Percentiles rank a stretch among this genome's conserved stretches.
Evolutionary conservation across 1,140 invertebrate genomes (phyloP).

Genomic region (Orchestia grillus): DNA sequence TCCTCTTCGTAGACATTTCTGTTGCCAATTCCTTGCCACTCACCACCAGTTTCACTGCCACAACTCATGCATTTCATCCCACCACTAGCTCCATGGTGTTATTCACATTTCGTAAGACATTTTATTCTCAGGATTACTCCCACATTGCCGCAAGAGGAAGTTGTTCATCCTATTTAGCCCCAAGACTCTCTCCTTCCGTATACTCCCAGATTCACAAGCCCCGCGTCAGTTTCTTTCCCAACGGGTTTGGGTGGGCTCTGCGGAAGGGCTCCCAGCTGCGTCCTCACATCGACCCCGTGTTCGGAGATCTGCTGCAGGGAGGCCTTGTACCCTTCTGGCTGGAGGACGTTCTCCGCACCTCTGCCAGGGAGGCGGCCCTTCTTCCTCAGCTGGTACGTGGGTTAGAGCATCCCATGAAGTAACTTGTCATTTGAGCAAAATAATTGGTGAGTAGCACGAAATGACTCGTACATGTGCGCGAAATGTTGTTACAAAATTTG

Average conservation of each 20-base stretch:
- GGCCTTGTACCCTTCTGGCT: not conserved
- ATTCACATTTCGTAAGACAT: too few species aligned
- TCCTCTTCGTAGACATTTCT: not conserved
- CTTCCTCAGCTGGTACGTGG: not conserved
- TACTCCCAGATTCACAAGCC: slow-evolving; percentile 3
- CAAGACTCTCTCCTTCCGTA: too few species aligned
- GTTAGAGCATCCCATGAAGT: not conserved
- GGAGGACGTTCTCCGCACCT: not conserved
- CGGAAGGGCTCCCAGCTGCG: slow-evolving; percentile 15
- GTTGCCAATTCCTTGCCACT: not conserved
- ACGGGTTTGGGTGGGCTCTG: slow-evolving; percentile 22
- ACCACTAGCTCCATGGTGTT: too few species aligned
- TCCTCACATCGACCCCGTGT: slow-evolving; percentile 9
- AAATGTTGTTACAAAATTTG: too few species aligned
- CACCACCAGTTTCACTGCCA: too few species aligned
- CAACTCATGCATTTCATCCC: too few species aligned
- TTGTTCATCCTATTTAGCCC: too few species aligned
- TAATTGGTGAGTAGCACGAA: too few species aligned
- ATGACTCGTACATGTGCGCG: too few species aligned
- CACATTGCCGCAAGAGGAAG: too few species aligned
- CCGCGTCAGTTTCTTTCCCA: not conserved
- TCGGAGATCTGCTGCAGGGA: not conserved
- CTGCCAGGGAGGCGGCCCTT: not conserved
- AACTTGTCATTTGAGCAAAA: too few species aligned
- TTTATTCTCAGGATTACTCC: too few species aligned